These are phyloP conservation scores for Thereva unica DNA, from an alignment of 2,888 invertebrate species.

Conservation along the genomic window DNA sequence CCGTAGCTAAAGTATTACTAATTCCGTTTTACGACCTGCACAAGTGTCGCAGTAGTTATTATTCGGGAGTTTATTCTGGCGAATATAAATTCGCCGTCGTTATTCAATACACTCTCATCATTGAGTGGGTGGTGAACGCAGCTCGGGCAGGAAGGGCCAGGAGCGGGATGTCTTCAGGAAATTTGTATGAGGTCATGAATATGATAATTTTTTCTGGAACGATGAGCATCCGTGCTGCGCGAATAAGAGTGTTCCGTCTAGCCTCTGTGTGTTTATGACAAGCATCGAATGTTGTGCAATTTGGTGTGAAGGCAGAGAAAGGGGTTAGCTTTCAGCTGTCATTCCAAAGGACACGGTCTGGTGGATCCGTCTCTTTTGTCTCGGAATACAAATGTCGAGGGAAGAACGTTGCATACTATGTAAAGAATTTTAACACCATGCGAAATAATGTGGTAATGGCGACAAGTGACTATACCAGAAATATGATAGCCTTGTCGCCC, in stretches of 20 bases:
- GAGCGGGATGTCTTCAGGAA: not conserved
- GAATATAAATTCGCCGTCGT: not conserved
- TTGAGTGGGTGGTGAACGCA: not conserved
- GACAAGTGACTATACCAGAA: not conserved
- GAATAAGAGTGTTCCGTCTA: not conserved
- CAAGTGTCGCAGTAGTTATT: constrained; percentile 19
- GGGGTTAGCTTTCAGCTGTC: not conserved
- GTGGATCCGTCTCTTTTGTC: constrained; percentile 2
- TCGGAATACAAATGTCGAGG: not conserved
- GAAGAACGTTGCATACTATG: not conserved
- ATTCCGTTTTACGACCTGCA: constrained; percentile 11
- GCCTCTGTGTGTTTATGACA: constrained; percentile 7
- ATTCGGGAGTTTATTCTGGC: not conserved
- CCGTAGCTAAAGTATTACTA: constrained; percentile 1
- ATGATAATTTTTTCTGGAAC: not conserved
- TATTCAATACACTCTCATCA: not conserved
- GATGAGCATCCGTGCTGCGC: not conserved
- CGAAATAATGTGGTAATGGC: not conserved
- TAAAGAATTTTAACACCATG: not conserved
- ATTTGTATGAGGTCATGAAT: constrained; percentile 1
- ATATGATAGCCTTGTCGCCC: constrained; percentile 1
- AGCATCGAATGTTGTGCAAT: not conserved
- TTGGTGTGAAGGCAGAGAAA: not conserved
- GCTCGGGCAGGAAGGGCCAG: not conserved
- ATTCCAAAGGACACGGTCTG: not conserved